These are phyloP conservation scores for Melanotaenia boesemani DNA, from an alignment of 2,797 vertebrate genomes.

Conservation along the genomic window DNA sequence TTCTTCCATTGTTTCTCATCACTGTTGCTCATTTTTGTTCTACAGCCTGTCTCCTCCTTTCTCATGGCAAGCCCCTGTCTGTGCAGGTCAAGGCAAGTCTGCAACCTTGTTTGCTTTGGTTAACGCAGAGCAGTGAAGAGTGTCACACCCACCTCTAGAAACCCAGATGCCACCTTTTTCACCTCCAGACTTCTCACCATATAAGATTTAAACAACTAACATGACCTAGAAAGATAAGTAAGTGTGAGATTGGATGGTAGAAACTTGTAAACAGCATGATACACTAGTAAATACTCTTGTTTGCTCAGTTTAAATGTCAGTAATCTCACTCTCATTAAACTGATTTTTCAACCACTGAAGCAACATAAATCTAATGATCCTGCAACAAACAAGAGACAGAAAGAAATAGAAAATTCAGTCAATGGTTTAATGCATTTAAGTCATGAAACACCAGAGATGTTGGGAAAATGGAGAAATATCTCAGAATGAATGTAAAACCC, in stretches of 20 bases:
- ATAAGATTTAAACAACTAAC: constrained; percentile 20
- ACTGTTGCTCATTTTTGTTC: constrained; percentile 12
- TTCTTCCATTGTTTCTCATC: constrained; percentile 21
- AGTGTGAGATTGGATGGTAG: not conserved
- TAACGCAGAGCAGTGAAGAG: constrained; percentile 46
- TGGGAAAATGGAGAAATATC: too few relatives aligned
- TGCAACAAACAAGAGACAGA: not conserved
- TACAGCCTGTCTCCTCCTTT: constrained; percentile 5
- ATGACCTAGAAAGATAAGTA: constrained; percentile 15
- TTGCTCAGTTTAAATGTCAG: too few relatives aligned
- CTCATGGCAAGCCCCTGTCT: constrained; percentile 51
- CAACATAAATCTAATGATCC: not conserved
- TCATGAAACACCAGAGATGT: too few relatives aligned
- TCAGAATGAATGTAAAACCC: not conserved
- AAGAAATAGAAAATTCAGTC: not conserved
- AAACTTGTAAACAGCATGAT: not conserved
- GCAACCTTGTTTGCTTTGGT: constrained; percentile 51
- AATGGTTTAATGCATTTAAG: not conserved
- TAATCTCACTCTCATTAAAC: not conserved
- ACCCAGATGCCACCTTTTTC: constrained; percentile 37
- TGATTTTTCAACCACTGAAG: not conserved
- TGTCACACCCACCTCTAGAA: constrained; percentile 33
- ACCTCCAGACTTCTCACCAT: constrained; percentile 18
- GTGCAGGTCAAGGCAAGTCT: constrained; percentile 73
- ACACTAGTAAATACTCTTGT: not conserved